Percentiles rank a stretch among this genome's conserved stretches.
Evolutionary conservation across 2,797 vertebrate species (phyloP).

Genomic region (Decapterus maruadsi): DNA sequence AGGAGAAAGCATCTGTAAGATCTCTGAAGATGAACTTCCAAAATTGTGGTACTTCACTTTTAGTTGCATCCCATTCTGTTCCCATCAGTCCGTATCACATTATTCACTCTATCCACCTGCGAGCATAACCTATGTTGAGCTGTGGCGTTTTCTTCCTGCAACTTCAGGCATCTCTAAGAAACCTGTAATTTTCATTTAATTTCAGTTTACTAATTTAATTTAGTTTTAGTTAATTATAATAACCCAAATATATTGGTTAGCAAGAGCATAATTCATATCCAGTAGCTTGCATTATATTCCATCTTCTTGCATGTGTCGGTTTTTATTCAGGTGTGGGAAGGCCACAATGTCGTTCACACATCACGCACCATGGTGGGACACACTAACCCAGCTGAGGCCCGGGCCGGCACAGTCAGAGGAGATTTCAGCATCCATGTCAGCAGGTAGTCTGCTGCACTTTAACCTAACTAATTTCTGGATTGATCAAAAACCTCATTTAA

Average conservation of each 20-base stretch:
- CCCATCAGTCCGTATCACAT: too few species aligned
- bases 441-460: slow-evolving; percentile 83
- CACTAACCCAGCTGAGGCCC: slow-evolving; percentile 86
- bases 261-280: not conserved
- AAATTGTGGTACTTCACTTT: too few species aligned
- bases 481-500: not conserved
- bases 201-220: too few species aligned
- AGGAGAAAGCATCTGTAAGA: too few species aligned
- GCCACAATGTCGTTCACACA: slow-evolving; percentile 89
- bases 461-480: not conserved
- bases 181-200: too few species aligned
- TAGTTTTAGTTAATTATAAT: too few species aligned
- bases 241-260: not conserved
- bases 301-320: not conserved
- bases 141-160: too few species aligned
- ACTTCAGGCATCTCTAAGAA: too few species aligned
- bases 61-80: too few species aligned
- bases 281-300: not conserved
- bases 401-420: slow-evolving; percentile 92
- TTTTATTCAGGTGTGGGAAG: slow-evolving; percentile 94
- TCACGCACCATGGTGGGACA: slow-evolving; percentile 91
- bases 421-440: slow-evolving; percentile 93
- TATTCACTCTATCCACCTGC: too few species aligned
- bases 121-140: too few species aligned
- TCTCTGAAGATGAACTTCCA: too few species aligned